phyloP scores from a whole-genome alignment of 2,888 invertebrate genomes.

The Gymnoscelis rufifasciata region DNA sequence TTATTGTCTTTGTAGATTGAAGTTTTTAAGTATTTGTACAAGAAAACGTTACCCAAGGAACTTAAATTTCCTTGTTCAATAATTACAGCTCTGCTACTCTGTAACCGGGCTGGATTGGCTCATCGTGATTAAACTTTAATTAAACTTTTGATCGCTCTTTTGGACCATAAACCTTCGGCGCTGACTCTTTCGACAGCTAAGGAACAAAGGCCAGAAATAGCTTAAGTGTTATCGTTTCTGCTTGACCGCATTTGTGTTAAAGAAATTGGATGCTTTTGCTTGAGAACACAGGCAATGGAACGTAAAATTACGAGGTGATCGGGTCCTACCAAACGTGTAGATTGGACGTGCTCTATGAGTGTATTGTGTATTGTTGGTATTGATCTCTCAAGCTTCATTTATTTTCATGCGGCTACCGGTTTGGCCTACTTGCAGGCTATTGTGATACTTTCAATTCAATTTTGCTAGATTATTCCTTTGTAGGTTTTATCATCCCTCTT shows the following conservation, averaged over 20 bases:
- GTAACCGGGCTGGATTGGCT: no score
- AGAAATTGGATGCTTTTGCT: constrained; percentile 70
- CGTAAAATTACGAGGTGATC: constrained; percentile 67
- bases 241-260: constrained; percentile 58
- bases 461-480: not conserved
- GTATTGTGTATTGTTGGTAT: constrained; percentile 55
- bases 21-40: no score
- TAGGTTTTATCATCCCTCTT: not conserved
- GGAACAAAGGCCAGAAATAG: constrained; percentile 53
- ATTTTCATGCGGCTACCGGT: constrained; percentile 47
- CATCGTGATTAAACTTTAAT: constrained; percentile 52
- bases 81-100: constrained; percentile 17
- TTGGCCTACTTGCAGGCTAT: constrained; percentile 27
- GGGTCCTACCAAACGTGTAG: constrained; percentile 46
- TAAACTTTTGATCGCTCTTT: constrained; percentile 55
- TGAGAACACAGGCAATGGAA: constrained; percentile 66
- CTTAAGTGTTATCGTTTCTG: constrained; percentile 63
- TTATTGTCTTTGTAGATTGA: no score
- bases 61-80: no score
- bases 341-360: constrained; percentile 32
- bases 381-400: constrained; percentile 52
- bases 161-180: constrained; percentile 19
- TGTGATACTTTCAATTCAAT: constrained; percentile 10
- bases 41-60: no score
- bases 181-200: constrained; percentile 34